Conservation (phyloP, 30 jellyfish, hydroid and myxozoan species). For the Sanderia malayensis region DNA sequence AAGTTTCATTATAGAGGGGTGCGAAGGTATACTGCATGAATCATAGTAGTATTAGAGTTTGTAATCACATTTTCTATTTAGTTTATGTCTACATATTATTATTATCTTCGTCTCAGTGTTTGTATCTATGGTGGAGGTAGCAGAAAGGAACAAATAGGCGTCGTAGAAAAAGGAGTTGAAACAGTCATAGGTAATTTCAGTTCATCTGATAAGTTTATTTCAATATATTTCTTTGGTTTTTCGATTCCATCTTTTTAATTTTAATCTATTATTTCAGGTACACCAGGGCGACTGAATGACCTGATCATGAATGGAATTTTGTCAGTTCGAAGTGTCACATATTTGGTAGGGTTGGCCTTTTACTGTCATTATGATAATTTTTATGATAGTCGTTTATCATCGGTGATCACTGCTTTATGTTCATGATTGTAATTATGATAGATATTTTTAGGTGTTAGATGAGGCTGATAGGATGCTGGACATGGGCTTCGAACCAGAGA, state of each 20-base stretch:
- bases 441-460: conserved; percentile 72
- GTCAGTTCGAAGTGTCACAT: conserved; percentile 74
- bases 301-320: conserved; percentile 73
- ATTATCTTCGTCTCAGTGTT: conserved; percentile 52
- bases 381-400: too few relatives aligned
- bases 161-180: conserved; percentile 88
- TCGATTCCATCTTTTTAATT: too few relatives aligned
- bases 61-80: too few relatives aligned
- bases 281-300: conserved; percentile 97
- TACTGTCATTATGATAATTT: too few relatives aligned
- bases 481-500: conserved; percentile 98
- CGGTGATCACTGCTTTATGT: too few relatives aligned
- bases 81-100: too few relatives aligned
- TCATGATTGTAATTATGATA: too few relatives aligned
- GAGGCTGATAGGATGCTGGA: conserved; percentile 98
- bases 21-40: conserved; percentile 91
- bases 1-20: conserved; percentile 90
- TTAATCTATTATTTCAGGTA: conserved; percentile 57
- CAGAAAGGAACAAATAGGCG: conserved; percentile 72
- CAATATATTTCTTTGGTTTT: too few relatives aligned
- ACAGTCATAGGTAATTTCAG: conserved; percentile 96
- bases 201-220: too few relatives aligned
- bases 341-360: conserved; percentile 83
- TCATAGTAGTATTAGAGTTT: too few relatives aligned
- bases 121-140: conserved; percentile 99